Base-by-base conservation (phyloP, 2,113 vertebrate genomes). In the Aegithalos caudatus region DNA sequence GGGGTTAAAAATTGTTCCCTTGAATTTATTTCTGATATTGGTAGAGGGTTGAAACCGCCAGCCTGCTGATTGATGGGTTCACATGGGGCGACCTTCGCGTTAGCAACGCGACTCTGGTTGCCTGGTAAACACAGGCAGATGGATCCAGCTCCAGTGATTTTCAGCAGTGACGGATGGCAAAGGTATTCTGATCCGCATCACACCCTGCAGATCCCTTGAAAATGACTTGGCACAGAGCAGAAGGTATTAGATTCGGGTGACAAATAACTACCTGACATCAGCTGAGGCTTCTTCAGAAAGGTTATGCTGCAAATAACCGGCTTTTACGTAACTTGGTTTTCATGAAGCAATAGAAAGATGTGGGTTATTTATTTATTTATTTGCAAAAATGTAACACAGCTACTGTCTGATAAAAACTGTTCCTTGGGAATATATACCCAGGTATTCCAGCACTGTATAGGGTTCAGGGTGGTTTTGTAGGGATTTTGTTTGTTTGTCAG, bases 211-310 rank as follows among this genome's bases (percentile, higher is more conserved):
- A 97, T 97, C 96, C 97, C 91, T 86, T 90, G 96, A 96, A 97
- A 98, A 98, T 97, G 86, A 98, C 97, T 98, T 98, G 98, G 98
- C 98, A 98, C 42, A 0, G 64, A 77, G 94, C 4, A 12, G 98
- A 97, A 98, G 97, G 97, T 98, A 98, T 99, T 98, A 98, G 98
- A 98, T 98, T 98, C 95, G 91, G 95, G 97, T 98, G 98, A 97
- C 97, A 98, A 98, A 98, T 99, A 98, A 98, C 98, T 98, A 98
- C 97, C 97, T 98, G 98, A 98, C 96, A 97, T 98, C 98, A 98
- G 98, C 97, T 98, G 96, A 96, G 78, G 85, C 94, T 97, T 97
- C 97, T 91, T 86, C 97, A 94, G 84, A 98, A 98, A 98, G 97
- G 97, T 98, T 98, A 98, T 90, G 86, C 94, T 96, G 92, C 97